Conservation (phyloP, 2,113 vertebrate genomes). For the Polypterus bichir region DNA sequence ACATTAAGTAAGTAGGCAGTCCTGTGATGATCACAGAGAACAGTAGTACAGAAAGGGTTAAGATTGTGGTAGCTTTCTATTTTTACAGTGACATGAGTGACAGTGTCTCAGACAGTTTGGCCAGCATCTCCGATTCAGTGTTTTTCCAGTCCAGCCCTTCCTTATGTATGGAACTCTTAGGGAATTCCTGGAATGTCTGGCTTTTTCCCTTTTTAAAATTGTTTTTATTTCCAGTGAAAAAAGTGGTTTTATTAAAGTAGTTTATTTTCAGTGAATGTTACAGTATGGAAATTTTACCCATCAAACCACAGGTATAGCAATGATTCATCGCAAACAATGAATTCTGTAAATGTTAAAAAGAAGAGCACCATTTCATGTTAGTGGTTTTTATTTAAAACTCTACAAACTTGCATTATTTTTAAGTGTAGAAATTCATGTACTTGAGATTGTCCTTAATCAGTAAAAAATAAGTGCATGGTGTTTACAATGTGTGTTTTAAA, state of each 20-base stretch:
- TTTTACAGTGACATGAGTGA: conserved; percentile 64
- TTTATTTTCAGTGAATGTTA: conserved; percentile 11
- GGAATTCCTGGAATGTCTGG: conserved; percentile 80
- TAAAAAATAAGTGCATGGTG: too few relatives aligned
- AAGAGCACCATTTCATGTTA: neutral
- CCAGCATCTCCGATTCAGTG: conserved; percentile 59
- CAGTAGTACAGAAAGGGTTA: conserved; percentile 41
- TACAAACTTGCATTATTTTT: too few relatives aligned
- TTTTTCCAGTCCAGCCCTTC: conserved; percentile 80
- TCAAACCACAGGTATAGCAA: neutral
- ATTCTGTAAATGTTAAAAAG: neutral
- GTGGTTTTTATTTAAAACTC: too few relatives aligned
- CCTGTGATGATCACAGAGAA: neutral
- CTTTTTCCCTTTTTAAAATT: conserved; percentile 53
- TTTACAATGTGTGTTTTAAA: too few relatives aligned
- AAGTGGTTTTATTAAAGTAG: conserved; percentile 17
- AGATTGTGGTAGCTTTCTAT: conserved; percentile 40
- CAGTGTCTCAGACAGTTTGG: conserved; percentile 70
- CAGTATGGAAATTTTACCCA: conserved; percentile 7
- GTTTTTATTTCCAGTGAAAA: conserved; percentile 48
- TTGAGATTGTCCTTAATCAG: too few relatives aligned
- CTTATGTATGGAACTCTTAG: conserved; percentile 72
- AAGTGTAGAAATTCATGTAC: too few relatives aligned
- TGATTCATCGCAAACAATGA: neutral
- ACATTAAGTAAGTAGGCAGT: too few relatives aligned